Evolutionary conservation across 2,888 invertebrate genomes (phyloP), one percentile per base, ranked within the genome.

Genomic region (Ormyrus thymus): DNA sequence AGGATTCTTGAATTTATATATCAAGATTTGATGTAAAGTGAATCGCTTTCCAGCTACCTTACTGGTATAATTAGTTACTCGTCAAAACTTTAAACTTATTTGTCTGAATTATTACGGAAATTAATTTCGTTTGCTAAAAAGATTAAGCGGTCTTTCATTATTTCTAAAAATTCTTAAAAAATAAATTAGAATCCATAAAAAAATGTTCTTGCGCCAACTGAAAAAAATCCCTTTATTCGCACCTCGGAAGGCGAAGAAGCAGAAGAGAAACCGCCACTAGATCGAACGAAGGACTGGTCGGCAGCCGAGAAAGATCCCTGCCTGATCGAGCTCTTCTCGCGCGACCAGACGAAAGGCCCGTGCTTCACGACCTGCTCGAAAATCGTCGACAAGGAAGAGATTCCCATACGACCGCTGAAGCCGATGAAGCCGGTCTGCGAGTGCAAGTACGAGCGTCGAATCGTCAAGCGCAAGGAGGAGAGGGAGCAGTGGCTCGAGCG

Each of bases 371-470:
- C 82, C 9, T 85, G 85, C 68, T 74, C 76, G 0, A 84, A 84
- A 76, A 84, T 51, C 53, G 43, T 15, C n/a, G 66, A 69, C 15
- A 53, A 7, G 7, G 11, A 48, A 7, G 8, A 62, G 2, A 46
- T 43, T 11, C 7, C 76, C 0, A 79, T 29, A 4, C 29, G 80
- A 43, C 82, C 76, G 53, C 79, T 89, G 45, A 82, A 82, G 8
- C 79, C 85, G 0, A 84, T 83, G 70, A 85, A 79, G 56, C 88
- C 89, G 7, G 88, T 87, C 0, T 89, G 89, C 56, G 88, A 89
- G 68, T 89, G 89, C 77, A 84, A 84, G 50, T 86, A 88, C 74
- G 87, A 88, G 62, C 83, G 88, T 13, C 87, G 85, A 68, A 83
- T 86, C 10, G 82, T 89, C 0, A 86, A 84, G 46, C 78, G 82